Evolutionary conservation across 1,140 invertebrate genomes (phyloP).

Genomic region (Drosophila pruinosa): DNA sequence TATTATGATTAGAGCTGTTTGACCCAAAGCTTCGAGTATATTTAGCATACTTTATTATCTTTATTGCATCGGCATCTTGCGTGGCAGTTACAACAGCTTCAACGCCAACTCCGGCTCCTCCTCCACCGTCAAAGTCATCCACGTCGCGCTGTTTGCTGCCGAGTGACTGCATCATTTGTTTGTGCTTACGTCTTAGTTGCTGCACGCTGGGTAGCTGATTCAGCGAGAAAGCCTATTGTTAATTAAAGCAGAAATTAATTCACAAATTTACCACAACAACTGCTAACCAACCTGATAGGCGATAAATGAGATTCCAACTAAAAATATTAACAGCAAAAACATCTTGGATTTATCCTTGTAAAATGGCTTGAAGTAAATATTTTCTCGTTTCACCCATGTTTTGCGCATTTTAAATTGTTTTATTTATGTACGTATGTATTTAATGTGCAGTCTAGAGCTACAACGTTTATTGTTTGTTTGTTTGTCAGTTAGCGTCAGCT

Average conservation of each 20-base stretch:
- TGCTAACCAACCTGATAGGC: constrained; percentile 65
- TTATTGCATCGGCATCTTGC: constrained; percentile 51
- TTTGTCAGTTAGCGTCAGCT: constrained; percentile 19
- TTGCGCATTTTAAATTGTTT: constrained; percentile 66
- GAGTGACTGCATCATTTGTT: constrained; percentile 65
- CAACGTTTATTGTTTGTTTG: constrained; percentile 31
- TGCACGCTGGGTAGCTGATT: constrained; percentile 77
- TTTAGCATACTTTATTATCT: constrained; percentile 66
- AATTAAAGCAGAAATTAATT: constrained; percentile 24
- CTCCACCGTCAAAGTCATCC: constrained; percentile 54
- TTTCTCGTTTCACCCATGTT: constrained; percentile 80
- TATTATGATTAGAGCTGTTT: not conserved
- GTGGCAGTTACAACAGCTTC: constrained; percentile 8
- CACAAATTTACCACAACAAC: not conserved
- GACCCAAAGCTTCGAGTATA: not conserved
- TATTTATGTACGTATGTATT: not conserved
- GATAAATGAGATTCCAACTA: constrained; percentile 78
- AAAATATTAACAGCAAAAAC: constrained; percentile 70
- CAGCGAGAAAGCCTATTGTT: constrained; percentile 70
- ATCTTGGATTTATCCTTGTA: constrained; percentile 82
- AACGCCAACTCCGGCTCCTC: not conserved
- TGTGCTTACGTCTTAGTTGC: constrained; percentile 66
- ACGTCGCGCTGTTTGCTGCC: constrained; percentile 67
- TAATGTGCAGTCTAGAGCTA: not conserved
- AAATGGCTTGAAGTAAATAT: constrained; percentile 82